Conservation (phyloP, 2,888 invertebrate species). For the Ischnus inquisitorius region DNA sequence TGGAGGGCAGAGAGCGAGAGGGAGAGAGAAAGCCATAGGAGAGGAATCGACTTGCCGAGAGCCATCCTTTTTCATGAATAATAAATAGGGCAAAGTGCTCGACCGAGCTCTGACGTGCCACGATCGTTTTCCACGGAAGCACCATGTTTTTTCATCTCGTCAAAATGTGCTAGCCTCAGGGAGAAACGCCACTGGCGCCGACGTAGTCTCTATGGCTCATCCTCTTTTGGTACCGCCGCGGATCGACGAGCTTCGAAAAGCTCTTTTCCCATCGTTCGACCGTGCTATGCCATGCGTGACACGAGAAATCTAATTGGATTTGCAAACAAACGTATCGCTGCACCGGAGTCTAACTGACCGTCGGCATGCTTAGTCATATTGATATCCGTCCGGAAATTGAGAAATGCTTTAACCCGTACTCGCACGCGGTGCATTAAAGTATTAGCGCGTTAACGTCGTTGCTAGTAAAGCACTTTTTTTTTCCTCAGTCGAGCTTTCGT, state of each 20-base stretch:
- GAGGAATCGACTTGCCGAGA: slow-evolving; percentile 40
- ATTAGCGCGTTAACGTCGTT: not conserved
- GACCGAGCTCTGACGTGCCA: slow-evolving; percentile 70
- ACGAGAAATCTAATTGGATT: slow-evolving; percentile 43
- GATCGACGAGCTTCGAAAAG: slow-evolving; percentile 55
- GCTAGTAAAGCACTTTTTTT: not conserved
- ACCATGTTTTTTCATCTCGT: slow-evolving; percentile 83
- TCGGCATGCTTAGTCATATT: not conserved
- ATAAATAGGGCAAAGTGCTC: slow-evolving; percentile 83
- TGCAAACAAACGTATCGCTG: slow-evolving; percentile 13
- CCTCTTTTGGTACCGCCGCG: slow-evolving; percentile 39
- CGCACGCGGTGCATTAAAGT: not conserved
- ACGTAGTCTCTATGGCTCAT: slow-evolving; percentile 72
- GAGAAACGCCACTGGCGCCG: slow-evolving; percentile 50
- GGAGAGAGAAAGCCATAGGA: slow-evolving; percentile 25
- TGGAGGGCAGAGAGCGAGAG: not conserved
- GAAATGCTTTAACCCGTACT: not conserved
- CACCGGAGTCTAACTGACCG: slow-evolving; percentile 15
- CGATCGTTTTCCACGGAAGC: slow-evolving; percentile 79
- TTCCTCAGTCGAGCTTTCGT: slow-evolving; percentile 21
- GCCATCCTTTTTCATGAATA: slow-evolving; percentile 83
- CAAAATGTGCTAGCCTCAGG: slow-evolving; percentile 81
- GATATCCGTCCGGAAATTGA: not conserved
- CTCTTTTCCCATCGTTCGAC: slow-evolving; percentile 35
- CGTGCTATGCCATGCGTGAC: slow-evolving; percentile 19